Evolutionary conservation across 2,113 vertebrate genomes (phyloP).

Genomic region (Anser cygnoides): DNA sequence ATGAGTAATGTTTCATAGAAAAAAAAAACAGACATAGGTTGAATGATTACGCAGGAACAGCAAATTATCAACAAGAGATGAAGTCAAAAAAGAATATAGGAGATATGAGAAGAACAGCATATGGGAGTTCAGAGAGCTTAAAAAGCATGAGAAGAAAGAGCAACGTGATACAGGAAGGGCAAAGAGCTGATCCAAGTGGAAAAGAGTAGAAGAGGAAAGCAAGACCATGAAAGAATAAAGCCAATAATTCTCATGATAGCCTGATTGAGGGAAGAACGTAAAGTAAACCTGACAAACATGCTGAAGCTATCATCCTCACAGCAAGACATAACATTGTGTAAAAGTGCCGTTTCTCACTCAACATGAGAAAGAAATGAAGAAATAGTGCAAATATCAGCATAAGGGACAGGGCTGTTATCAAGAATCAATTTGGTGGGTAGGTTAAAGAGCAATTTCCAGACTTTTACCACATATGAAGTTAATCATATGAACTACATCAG

Average conservation of each 20-base stretch:
- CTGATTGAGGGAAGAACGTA: not conserved
- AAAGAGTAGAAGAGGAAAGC: not conserved
- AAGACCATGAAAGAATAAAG: not conserved
- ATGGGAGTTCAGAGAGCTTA: not conserved
- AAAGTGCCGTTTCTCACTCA: not conserved
- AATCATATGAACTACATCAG: not conserved
- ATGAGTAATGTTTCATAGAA: constrained; percentile 38
- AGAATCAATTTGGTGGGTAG: not conserved
- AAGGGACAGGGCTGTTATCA: not conserved
- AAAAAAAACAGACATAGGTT: constrained; percentile 16
- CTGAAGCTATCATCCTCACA: not conserved
- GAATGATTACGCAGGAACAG: not conserved
- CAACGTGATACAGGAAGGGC: not conserved
- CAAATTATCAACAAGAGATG: not conserved
- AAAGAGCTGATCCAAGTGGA: not conserved
- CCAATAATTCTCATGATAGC: not conserved
- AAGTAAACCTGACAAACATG: not conserved
- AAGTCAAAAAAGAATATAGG: not conserved
- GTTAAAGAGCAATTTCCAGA: not conserved
- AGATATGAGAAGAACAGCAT: not conserved
- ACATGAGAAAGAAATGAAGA: not conserved
- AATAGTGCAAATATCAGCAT: not conserved
- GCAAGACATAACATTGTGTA: not conserved
- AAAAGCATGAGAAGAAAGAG: not conserved
- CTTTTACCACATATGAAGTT: not conserved